These are phyloP conservation scores for Boulengeromyrus knoepffleri DNA, from an alignment of 2,113 vertebrate species.

Conservation along the genomic window DNA sequence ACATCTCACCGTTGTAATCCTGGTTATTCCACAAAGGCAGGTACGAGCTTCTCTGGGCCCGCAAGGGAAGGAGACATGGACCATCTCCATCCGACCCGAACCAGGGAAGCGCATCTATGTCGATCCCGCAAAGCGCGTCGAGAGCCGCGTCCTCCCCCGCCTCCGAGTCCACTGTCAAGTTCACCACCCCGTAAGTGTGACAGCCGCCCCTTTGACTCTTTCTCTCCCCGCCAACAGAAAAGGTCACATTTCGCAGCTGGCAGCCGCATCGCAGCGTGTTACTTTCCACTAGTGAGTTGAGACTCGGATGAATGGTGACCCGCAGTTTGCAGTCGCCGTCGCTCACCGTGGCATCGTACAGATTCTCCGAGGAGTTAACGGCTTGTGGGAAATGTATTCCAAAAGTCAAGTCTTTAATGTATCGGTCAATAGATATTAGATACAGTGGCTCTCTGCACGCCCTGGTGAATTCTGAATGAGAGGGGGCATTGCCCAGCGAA, in stretches of 20 bases:
- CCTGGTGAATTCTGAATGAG: neutral
- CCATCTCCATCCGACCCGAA: neutral
- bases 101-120: conserved; percentile 30
- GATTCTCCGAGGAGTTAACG: conserved; percentile 37
- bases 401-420: conserved; percentile 46
- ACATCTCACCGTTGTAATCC: conserved; percentile 48
- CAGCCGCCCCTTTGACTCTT: conserved; percentile 4
- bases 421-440: conserved; percentile 44
- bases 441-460: conserved; percentile 43
- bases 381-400: conserved; percentile 46
- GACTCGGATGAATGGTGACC: conserved; percentile 52
- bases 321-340: conserved; percentile 55
- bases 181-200: conserved; percentile 23
- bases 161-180: conserved; percentile 31
- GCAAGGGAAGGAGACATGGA: conserved; percentile 40
- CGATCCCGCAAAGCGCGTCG: conserved; percentile 10
- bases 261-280: conserved; percentile 42
- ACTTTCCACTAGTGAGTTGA: conserved; percentile 51
- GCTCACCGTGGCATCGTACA: conserved; percentile 56
- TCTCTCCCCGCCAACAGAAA: conserved; percentile 31
- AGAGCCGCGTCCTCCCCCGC: conserved; percentile 21
- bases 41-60: conserved; percentile 51
- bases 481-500: neutral
- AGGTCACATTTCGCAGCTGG: conserved; percentile 33
- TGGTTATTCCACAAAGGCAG: conserved; percentile 62